phyloP scores from a whole-genome alignment of 2,113 vertebrate species.

The Cephalopterus ornatus region DNA sequence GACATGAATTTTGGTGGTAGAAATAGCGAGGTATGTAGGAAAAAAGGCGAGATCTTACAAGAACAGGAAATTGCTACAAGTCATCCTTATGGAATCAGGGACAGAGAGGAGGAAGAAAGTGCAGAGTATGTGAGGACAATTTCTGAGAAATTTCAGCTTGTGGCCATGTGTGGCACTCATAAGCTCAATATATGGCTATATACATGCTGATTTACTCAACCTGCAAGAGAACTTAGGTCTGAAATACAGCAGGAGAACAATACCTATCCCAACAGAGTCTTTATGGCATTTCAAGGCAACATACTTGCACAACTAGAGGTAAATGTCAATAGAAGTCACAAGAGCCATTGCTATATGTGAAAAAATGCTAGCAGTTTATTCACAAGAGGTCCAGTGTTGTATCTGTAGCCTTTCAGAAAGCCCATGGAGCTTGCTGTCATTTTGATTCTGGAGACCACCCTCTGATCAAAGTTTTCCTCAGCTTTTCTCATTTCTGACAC shows the following conservation, averaged over 20 bases:
- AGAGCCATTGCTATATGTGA: neutral
- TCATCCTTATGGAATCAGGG: neutral
- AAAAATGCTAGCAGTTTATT: neutral
- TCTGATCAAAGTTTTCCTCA: constrained; percentile 48
- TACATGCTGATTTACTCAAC: neutral
- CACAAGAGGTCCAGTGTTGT: neutral
- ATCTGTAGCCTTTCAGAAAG: constrained; percentile 37
- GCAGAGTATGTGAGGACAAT: neutral
- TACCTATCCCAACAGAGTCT: neutral
- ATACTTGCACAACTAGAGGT: constrained; percentile 11
- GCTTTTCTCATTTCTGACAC: neutral
- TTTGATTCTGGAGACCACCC: constrained; percentile 33
- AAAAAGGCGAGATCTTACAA: neutral
- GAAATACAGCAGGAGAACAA: neutral
- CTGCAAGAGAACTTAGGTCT: neutral
- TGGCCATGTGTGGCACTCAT: neutral
- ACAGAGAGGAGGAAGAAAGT: neutral
- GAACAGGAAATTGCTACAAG: constrained; percentile 11
- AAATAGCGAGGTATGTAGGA: neutral
- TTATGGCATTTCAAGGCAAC: constrained; percentile 11
- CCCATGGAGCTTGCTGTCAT: neutral
- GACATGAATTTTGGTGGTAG: neutral
- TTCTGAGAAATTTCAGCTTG: neutral
- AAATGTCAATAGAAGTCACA: constrained; percentile 1
- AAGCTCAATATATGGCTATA: neutral